Conservation (phyloP, 2,113 vertebrate species). For the Salvator merianae region DNA sequence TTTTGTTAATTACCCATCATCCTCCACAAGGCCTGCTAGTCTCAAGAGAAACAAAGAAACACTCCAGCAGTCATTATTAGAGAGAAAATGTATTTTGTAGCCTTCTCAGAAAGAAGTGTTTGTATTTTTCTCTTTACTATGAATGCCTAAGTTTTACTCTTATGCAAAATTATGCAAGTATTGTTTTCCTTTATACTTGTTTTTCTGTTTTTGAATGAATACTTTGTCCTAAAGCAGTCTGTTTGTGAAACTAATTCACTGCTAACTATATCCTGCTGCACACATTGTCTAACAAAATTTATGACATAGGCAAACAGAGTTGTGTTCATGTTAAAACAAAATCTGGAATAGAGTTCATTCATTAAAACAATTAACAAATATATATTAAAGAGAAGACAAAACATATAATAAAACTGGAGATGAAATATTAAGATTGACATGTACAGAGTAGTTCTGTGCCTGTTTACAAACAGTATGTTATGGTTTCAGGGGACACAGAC, state of each 20-base stretch:
- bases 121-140: too few species aligned
- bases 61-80: too few species aligned
- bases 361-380: conserved; percentile 33
- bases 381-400: conserved; percentile 3
- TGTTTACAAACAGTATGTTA: not conserved
- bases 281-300: not conserved
- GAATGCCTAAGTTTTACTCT: too few species aligned
- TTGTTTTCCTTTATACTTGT: too few species aligned
- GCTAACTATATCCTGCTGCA: not conserved
- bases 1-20: too few species aligned
- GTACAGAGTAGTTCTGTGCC: not conserved
- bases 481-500: not conserved
- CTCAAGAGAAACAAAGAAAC: too few species aligned
- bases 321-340: not conserved
- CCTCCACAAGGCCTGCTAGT: too few species aligned
- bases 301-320: not conserved
- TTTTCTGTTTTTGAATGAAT: not conserved
- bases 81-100: too few species aligned
- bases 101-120: too few species aligned
- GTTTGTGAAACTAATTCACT: too few species aligned
- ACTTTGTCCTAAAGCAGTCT: too few species aligned
- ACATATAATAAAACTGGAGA: conserved; percentile 7
- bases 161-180: too few species aligned
- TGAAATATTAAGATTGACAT: not conserved
- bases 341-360: conserved; percentile 36